phyloP scores from a whole-genome alignment of 2,797 vertebrate genomes.

The Pipistrellus kuhlii region DNA sequence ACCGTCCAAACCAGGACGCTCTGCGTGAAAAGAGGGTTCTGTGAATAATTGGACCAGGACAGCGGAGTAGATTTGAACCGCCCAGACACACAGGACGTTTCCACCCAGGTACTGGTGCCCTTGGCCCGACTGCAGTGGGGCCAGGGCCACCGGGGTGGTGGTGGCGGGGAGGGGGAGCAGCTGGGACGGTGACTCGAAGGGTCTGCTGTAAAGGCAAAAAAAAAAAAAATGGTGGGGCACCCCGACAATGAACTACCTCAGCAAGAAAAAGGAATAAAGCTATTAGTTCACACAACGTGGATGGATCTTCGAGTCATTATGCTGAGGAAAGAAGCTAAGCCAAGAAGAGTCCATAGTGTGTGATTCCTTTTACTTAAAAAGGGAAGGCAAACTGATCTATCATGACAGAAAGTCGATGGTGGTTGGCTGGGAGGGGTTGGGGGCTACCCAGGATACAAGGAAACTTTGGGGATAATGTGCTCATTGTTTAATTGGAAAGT shows the following conservation, averaged over 20 bases:
- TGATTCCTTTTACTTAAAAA: background rate
- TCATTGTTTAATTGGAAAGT: background rate
- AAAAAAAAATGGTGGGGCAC: too few species aligned
- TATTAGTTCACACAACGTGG: rapidly evolving
- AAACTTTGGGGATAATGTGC: background rate
- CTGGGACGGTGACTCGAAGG: background rate
- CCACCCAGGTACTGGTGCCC: rapidly evolving
- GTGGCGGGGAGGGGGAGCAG: rapidly evolving
- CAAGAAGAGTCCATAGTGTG: background rate
- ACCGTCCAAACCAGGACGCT: background rate
- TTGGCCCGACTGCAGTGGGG: background rate
- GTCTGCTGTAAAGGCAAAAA: background rate
- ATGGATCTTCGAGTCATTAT: background rate
- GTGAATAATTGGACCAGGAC: background rate
- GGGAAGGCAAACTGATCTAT: background rate
- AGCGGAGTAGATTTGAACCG: background rate
- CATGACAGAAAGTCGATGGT: background rate
- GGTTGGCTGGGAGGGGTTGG: background rate
- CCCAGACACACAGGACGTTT: background rate
- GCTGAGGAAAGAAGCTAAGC: background rate
- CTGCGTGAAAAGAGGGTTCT: background rate
- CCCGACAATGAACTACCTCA: too few species aligned
- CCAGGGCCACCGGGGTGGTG: background rate
- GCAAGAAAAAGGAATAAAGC: background rate
- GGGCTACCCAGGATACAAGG: background rate